Evolutionary conservation across 2,113 vertebrate species (phyloP).

Genomic region (Salvelinus sp.): DNA sequence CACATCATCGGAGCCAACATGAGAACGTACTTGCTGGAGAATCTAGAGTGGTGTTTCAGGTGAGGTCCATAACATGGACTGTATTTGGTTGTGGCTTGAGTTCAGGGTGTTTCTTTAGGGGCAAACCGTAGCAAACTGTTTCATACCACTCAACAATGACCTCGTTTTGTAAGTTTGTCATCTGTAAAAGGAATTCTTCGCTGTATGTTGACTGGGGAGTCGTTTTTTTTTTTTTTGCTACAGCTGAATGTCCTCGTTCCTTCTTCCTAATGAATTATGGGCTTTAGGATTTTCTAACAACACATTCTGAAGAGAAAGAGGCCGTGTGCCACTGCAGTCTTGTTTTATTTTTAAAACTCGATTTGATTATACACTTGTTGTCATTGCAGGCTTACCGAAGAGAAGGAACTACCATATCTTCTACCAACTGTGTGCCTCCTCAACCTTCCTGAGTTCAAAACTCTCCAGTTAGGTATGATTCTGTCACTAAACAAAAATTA

Average conservation of each 20-base stretch:
- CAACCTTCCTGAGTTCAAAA: slow-evolving; percentile 88
- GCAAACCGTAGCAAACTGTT: too few relatives aligned
- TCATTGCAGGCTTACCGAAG: slow-evolving; percentile 81
- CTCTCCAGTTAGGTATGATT: slow-evolving; percentile 84
- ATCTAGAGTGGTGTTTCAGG: slow-evolving; percentile 97
- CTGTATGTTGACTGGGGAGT: too few relatives aligned
- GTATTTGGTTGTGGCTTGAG: too few relatives aligned
- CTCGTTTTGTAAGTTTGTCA: too few relatives aligned
- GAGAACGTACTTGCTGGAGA: slow-evolving; percentile 97
- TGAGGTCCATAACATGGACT: slow-evolving; percentile 53
- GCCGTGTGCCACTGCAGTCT: background rate
- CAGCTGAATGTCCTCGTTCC: too few relatives aligned
- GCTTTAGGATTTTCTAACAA: background rate
- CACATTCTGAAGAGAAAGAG: background rate
- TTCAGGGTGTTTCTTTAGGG: background rate
- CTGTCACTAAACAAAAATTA: background rate
- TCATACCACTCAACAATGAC: too few relatives aligned
- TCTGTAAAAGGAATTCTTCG: too few relatives aligned
- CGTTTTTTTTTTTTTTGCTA: too few relatives aligned
- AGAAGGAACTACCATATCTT: slow-evolving; percentile 99
- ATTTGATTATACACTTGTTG: background rate
- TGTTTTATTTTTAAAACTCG: background rate
- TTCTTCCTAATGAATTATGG: background rate
- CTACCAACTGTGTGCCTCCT: slow-evolving; percentile 95
- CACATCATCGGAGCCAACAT: slow-evolving; percentile 93